Base-by-base conservation (phyloP, 2,113 vertebrate species). In the Dinomys branickii region DNA sequence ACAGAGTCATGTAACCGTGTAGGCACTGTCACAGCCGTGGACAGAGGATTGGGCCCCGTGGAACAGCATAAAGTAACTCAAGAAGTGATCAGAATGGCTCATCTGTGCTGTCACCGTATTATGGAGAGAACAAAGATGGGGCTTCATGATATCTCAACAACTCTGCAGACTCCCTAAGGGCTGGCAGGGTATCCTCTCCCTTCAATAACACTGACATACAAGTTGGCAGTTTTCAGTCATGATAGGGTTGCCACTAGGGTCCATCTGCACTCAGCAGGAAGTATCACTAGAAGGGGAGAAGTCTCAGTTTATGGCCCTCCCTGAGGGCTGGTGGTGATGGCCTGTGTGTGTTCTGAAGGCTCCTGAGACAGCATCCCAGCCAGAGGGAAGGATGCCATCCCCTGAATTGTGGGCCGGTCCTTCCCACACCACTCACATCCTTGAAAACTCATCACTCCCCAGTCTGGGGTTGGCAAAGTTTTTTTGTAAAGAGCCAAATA, bases 401-500 rank as follows among this genome's bases (percentile, higher is more conserved):
- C 50, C 38, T 41, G 22, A 52, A 30, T 4, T 41, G 69, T 54
- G 65, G n/a, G 33, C 26, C 44, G 75, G 47, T 41, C 73, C 82
- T 59, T 86, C 54, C 85, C 30, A 56, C 35, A 84, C 61, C 71
- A 75, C 33, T 71, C 58, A 92, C 26, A 77, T 65, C 87, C 61
- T 92, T 38, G n/a, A 63, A 94, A 88, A 88, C 20, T 30, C 87
- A 81, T 71, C 69, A 59, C 38, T 92, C 73, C 58, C 85, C 12
- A 82, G 58, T 80, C 94, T 78, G 88, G 59, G 63, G 11, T 35
- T 92, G 77, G 88, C 61, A 90, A 77, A 88, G 14, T 30, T 22
- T 84, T 91, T 78, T 67, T 65, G 47, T 26, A 67, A 94, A 88
- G 71, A 96, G 71, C 41, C 83, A 92, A 65, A 88, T 13, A 96